Evolutionary conservation across 2,888 invertebrate species (phyloP).

Genomic region (Pseudococcus longispinus): DNA sequence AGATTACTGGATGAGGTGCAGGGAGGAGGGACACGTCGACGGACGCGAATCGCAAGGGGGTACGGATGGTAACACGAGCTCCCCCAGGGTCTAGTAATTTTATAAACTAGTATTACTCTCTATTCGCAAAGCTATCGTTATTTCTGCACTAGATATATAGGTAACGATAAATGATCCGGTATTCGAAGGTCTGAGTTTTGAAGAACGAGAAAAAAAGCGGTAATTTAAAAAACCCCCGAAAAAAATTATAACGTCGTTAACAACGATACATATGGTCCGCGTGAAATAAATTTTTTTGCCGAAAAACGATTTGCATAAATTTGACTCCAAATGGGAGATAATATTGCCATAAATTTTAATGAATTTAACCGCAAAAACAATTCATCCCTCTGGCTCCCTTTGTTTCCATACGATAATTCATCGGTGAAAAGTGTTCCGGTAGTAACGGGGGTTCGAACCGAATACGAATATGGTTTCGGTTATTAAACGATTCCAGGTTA

Average conservation of each 20-base stretch:
- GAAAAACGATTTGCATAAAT: constrained; percentile 25
- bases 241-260: neutral
- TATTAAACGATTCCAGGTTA: neutral
- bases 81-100: neutral
- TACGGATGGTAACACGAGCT: neutral
- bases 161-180: neutral
- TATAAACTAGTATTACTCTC: neutral
- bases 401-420: neutral
- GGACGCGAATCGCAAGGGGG: neutral
- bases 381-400: neutral
- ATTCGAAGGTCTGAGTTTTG: neutral
- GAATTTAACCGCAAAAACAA: constrained; percentile 23
- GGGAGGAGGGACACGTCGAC: neutral
- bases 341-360: constrained; percentile 30
- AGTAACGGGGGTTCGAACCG: neutral
- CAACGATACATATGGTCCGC: neutral
- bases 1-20: neutral
- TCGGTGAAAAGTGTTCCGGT: neutral
- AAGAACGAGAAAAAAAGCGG: neutral
- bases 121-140: neutral
- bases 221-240: neutral
- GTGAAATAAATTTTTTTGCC: neutral
- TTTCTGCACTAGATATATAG: neutral
- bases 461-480: neutral
- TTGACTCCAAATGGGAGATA: constrained; percentile 17